These are phyloP conservation scores for Ceyx cyanopectus DNA, from an alignment of 2,113 vertebrate genomes.

Conservation along the genomic window DNA sequence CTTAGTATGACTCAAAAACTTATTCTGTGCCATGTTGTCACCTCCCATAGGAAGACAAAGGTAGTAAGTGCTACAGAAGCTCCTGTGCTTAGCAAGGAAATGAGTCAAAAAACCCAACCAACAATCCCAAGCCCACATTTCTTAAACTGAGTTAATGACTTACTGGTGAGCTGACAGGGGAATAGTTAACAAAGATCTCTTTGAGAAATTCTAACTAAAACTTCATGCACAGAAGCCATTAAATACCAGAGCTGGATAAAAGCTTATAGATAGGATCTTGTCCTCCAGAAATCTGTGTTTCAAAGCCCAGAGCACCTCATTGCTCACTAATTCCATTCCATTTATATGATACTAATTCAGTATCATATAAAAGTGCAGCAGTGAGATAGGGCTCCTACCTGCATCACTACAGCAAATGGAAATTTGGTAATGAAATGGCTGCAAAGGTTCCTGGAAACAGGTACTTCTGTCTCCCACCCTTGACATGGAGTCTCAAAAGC, in stretches of 20 bases:
- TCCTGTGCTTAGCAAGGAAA: neutral
- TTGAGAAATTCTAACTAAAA: neutral
- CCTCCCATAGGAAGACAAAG: neutral
- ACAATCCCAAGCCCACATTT: neutral
- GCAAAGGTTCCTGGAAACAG: neutral
- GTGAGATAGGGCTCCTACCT: neutral
- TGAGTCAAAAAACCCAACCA: neutral
- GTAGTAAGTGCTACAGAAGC: neutral
- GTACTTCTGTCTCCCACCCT: neutral
- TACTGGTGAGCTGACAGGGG: neutral
- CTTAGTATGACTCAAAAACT: neutral
- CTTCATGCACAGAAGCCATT: neutral
- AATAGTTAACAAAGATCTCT: slow-evolving; percentile 1
- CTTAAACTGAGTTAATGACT: neutral
- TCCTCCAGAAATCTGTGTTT: neutral
- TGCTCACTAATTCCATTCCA: neutral
- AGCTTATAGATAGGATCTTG: neutral
- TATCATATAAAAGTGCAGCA: neutral
- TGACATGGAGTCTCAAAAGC: neutral
- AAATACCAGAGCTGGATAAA: neutral
- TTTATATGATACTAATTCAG: neutral
- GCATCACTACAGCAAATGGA: neutral
- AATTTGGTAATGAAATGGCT: neutral
- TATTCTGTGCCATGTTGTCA: neutral
- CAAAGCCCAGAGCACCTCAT: neutral